Evolutionary conservation across 2,113 vertebrate species (phyloP).

Genomic region (Euleptes europaea): DNA sequence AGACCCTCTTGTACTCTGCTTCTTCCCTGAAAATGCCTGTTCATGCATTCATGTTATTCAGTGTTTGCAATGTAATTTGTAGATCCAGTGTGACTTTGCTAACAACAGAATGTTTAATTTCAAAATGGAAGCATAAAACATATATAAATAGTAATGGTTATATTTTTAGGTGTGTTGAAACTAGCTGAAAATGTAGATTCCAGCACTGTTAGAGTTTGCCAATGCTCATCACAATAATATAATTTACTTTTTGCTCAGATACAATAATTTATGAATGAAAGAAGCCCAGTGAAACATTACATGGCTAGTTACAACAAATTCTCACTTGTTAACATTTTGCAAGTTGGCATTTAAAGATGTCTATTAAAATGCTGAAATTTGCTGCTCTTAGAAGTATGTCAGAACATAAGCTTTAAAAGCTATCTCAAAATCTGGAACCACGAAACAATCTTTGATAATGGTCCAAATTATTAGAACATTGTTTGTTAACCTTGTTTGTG

Average conservation of each 20-base stretch:
- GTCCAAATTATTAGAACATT: not conserved
- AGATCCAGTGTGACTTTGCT: not conserved
- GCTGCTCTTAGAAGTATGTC: not conserved
- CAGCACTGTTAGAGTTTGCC: not conserved
- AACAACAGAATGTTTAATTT: not conserved
- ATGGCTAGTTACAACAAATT: not conserved
- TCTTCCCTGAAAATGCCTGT: not conserved
- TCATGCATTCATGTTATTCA: not conserved
- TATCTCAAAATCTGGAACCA: not conserved
- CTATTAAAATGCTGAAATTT: not conserved
- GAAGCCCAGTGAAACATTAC: not conserved
- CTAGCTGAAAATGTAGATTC: not conserved
- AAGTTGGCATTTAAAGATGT: not conserved
- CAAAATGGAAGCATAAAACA: not conserved
- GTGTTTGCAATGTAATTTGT: not conserved
- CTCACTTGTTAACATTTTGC: not conserved
- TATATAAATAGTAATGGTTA: not conserved
- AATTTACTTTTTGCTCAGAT: not conserved
- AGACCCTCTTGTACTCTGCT: too few relatives aligned
- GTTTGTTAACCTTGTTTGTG: slow-evolving; percentile 37
- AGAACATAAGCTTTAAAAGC: not conserved
- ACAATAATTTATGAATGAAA: not conserved
- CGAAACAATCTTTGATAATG: not conserved
- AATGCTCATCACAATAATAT: not conserved
- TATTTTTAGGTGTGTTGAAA: not conserved